Evolutionary conservation across 2,797 vertebrate species (phyloP), one percentile per base, ranked within the genome.

Genomic region (Craterocephalus amniculus): DNA sequence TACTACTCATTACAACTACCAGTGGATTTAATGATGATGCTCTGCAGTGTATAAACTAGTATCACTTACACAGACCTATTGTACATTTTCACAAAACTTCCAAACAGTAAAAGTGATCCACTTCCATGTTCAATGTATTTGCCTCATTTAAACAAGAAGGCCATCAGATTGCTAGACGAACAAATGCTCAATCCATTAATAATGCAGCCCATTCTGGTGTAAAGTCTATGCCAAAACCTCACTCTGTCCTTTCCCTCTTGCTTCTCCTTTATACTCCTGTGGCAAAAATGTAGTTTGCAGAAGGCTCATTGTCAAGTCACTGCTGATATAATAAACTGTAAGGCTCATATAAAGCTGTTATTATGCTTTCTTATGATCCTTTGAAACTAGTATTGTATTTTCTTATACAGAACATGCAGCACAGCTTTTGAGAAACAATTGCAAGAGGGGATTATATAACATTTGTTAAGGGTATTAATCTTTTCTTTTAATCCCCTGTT

Each of bases 391-490:
- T 43, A 24, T 8, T 65, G 34, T 14, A 31, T 29, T 76, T 63
- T 63, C 34, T 20, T 68, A 67, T 64, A 79, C 65, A 43, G 43
- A 51, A 43, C 66, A 70, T 12, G 57, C 12, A 73, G 63, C 29
- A 26, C 45, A 55, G 69, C 72, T 38, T 84, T 75, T 67, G 49
- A 70, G 48, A 85, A 82, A 86, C 74, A 80, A 78, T 72, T 78
- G 67, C 68, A 69, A 69, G 66, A 70, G 67, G 73, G 66, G 70
- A 86, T 89, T 85, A 83, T 75, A 70, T 80, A 85, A 84, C 71
- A 80, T 83, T 80, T 87, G 80, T 89, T 81, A 80, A 76, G 68
- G 75, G 66, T 81, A 83, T 87, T 87, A 86, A 91, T 87, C 74
- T 80, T 90, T 83, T 82, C 72, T 52, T 82, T 86, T 77, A 85